phyloP scores from a whole-genome alignment of 1,140 invertebrate species.

The Drosophila paulistorum region DNA sequence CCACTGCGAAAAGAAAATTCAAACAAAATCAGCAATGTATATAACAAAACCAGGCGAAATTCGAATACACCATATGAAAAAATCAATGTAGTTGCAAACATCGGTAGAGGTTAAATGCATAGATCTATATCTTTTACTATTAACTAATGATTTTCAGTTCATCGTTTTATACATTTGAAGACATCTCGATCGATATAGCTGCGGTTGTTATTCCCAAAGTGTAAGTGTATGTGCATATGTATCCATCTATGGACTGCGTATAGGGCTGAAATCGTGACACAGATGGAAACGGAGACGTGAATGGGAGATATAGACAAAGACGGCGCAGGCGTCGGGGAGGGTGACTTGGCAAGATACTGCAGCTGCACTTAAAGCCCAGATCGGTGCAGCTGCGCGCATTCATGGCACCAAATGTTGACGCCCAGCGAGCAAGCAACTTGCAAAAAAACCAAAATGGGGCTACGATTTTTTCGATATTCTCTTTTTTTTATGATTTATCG shows the following conservation, averaged over 20 bases:
- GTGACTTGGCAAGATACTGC: constrained; percentile 19
- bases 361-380: constrained; percentile 26
- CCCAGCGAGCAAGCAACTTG: constrained; percentile 19
- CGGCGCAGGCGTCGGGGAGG: not conserved
- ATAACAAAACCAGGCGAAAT: not conserved
- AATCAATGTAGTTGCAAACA: too few relatives aligned
- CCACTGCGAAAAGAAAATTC: constrained; percentile 14
- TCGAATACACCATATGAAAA: not conserved
- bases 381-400: constrained; percentile 33
- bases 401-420: not conserved
- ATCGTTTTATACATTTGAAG: too few relatives aligned
- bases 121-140: too few relatives aligned
- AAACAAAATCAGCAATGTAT: constrained; percentile 22
- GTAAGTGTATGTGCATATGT: not conserved
- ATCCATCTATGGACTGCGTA: not conserved
- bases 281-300: constrained; percentile 8
- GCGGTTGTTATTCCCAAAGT: not conserved
- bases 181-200: too few relatives aligned
- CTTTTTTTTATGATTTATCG: constrained; percentile 15
- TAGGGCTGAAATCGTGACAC: constrained; percentile 30
- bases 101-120: too few relatives aligned
- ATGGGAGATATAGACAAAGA: too few relatives aligned
- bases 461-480: constrained; percentile 10
- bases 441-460: constrained; percentile 37
- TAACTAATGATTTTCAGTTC: too few relatives aligned